Evolutionary conservation across 2,113 vertebrate species (phyloP).

Genomic region (Callipepla squamata): DNA sequence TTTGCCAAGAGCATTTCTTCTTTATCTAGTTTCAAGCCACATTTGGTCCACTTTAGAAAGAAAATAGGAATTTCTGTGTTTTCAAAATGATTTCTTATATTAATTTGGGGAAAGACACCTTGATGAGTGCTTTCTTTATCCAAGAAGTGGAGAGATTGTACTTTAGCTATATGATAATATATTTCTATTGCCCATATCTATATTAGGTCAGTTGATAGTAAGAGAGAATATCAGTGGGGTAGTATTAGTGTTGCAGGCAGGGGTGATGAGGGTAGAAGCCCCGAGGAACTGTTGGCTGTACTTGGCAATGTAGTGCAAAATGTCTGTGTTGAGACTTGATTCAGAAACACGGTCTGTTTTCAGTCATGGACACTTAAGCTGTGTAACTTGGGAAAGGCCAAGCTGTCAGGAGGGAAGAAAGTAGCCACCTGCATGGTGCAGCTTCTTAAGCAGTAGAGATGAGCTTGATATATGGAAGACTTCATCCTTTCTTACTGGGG

Average conservation of each 20-base stretch:
- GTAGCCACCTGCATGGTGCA: background rate
- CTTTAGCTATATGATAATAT: background rate
- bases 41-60: background rate
- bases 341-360: background rate
- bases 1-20: background rate
- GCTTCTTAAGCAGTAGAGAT: background rate
- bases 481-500: background rate
- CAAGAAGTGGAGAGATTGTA: background rate
- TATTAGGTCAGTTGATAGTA: background rate
- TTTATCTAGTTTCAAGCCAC: background rate
- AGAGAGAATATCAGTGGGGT: background rate
- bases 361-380: background rate
- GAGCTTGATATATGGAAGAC: background rate
- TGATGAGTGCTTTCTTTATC: fast-evolving
- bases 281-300: background rate
- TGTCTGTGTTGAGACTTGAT: background rate
- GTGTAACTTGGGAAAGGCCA: background rate
- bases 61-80: background rate
- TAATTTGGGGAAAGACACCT: background rate
- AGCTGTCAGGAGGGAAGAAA: background rate
- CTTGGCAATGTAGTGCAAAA: background rate
- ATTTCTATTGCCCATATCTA: background rate
- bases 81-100: background rate
- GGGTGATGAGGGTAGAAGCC: background rate
- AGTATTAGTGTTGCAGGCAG: background rate